Evolutionary conservation across 2,113 vertebrate species (phyloP), one percentile per base, ranked within the genome.

Genomic region (Dendropsophus ebraccatus): DNA sequence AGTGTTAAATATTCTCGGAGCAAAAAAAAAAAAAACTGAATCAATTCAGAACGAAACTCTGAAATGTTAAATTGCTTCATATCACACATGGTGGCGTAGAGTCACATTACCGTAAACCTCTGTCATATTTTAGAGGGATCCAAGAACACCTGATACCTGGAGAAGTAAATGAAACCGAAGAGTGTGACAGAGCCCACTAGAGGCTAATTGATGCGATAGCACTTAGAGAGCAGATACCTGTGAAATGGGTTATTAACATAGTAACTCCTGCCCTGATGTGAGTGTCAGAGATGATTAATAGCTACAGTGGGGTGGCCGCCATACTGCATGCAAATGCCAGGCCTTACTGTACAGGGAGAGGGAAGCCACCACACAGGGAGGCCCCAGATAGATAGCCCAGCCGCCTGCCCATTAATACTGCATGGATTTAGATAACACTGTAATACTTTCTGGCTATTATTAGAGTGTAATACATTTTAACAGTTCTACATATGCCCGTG

Each of bases 231-330:
- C 78, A 77, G 86, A 67, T 84, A 56, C 56, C 87, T 58, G 74
- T 81, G 87, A 87, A 89, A 85, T 81, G 30, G 82, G 21, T 84
- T 88, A 88, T 90, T 87, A 82, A 90, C 41, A 84, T 88, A 45
- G 75, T 11, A 17, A 30, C 70, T 49, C 47, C 50, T 62, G 8
- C 35, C 76, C 84, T 76, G 25, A 41, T 23, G 13, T 41, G 87
- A n/a, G 82, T 88, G 86, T 76, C 23, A 7, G 8, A 11, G 23
- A 60, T 54, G 88, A 88, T 88, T 84, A 87, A 75, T 75, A 78
- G 86, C 60, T 47, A 84, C 49, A 45, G 25, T 12, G 60, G 37
- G 10, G 70, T 50, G 37, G 37, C 10, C 62, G 30, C 41, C 70
- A 21, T 13, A 17, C 28, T 45, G 50, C 37, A 78, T 72, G 45